Base-by-base conservation (phyloP, 2,113 vertebrate genomes). In the Psilopsiagon aurifrons region DNA sequence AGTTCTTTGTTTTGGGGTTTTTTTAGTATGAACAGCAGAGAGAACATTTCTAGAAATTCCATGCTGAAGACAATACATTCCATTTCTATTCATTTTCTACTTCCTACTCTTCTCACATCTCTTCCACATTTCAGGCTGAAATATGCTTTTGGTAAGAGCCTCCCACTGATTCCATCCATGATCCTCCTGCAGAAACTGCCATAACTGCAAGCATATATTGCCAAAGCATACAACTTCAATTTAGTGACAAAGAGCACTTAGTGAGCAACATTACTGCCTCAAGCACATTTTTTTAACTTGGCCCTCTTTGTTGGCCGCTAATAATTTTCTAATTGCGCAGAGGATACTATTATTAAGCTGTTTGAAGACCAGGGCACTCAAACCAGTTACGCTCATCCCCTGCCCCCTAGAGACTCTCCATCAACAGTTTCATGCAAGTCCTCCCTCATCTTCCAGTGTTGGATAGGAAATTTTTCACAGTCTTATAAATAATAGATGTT, bases 81-180 rank as follows among this genome's bases (percentile, higher is more conserved):
- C 1, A 8, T 69, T 64, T 46, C 15, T 35, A 9, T 14, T 35
- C 0, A 0, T 73, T 51, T 83, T 54, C 22, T 37, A 5, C 35
- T 67, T 70, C 5, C 9, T 79, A 10, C 31, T 74, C 11, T 31
- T 49, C 33, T 69, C 11, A 23, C 7, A 19, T n/a, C 5, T 35
- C 17, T 83, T 25, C 41, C n/a, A 73, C 5, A 3, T 60, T 54
- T 93, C 64, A 91, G 23, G 11, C 37, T 70, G n/a, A 77, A 83
- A 68, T 6, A 20, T 11, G 7, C 25, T 63, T 54, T 54, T 70
- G 54, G 28, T 29, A 74, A 55, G 9, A 76, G 22, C 16, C 35
- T 49, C 25, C 13, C 28, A 37, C 13, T 1, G 1, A 59, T 46
- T 93, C 60, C 16, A 70, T 49, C 66, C 80, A 31, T 4, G 6